Evolutionary conservation across 1,140 invertebrate species (phyloP), one percentile per base, ranked within the genome.

Genomic region (Monochamus saltuarius): DNA sequence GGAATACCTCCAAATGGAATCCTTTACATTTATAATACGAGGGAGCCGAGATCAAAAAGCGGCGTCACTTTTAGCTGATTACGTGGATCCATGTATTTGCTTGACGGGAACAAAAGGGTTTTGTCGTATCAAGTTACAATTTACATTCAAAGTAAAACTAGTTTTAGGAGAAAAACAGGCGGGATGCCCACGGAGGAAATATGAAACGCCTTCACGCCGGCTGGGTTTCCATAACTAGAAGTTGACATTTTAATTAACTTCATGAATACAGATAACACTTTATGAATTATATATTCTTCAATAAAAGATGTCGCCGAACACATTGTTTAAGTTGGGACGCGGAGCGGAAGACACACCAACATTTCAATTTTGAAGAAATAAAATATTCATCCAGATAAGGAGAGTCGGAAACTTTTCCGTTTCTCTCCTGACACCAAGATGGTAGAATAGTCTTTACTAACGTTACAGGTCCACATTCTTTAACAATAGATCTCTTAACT

Each of bases 381-480:
- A 63, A 59, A 57, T 53, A 63, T 63, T 59, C 61, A 63, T 58
- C 49, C 51, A 59, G 49, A 59, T 59, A 59, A 59, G 53, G 55
- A 34, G 50, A 57, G 35, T 47, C 37, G 56, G 40, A 54, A 63
- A 59, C 56, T 63, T 63, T 63, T 59, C 56, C 56, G 42, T 58
- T 58, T 63, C 54, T 63, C 54, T 63, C 59, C 61, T 7, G 49
- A 38, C 34, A 50, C 37, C 37, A 51, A 36, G 57, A 42, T 59
- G 57, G 37, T 51, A 35, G 56, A 58, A 49, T 49, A 58, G 37
- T 45, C 45, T 6, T 29, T 29, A 6, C 22, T 29, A 6, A 29
- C 22, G 6, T 29, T 6, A 29, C 22, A 29, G 6, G 22, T 29
- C n/a, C n/a, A n/a, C n/a, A n/a, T n/a, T n/a, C n/a, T n/a, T n/a